These are phyloP conservation scores for Enteromius anoplus DNA, from an alignment of 2,797 vertebrate genomes.

Conservation along the genomic window DNA sequence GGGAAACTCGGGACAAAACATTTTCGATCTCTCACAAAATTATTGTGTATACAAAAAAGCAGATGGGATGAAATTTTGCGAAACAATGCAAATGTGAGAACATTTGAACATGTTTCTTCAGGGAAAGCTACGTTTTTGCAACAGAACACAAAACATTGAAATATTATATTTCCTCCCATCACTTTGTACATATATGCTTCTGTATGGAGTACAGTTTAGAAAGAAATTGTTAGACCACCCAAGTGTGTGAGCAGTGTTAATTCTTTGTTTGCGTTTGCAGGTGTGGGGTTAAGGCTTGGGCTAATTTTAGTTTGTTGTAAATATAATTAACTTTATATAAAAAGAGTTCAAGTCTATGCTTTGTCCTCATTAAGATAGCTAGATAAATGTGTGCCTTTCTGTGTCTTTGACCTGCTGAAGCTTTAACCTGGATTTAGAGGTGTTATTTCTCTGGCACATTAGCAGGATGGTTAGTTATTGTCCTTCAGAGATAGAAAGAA, in stretches of 20 bases:
- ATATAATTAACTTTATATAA: background rate
- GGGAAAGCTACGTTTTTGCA: background rate
- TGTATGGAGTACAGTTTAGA: background rate
- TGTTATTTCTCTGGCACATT: slow-evolving; percentile 46
- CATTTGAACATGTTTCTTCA: background rate
- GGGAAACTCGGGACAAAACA: background rate
- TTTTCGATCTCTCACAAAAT: background rate
- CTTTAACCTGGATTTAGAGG: slow-evolving; percentile 20
- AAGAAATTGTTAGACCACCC: background rate
- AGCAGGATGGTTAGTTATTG: slow-evolving; percentile 33
- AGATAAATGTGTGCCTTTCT: background rate
- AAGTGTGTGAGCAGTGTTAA: background rate
- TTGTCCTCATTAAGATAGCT: background rate
- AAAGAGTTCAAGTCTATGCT: background rate
- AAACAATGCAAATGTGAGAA: background rate
- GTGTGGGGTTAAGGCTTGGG: background rate
- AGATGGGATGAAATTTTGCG: background rate
- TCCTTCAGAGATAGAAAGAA: background rate
- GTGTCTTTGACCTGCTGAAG: slow-evolving; percentile 44
- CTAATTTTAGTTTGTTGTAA: background rate
- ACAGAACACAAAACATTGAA: background rate
- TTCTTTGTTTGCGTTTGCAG: background rate
- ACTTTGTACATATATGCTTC: background rate
- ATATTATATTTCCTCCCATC: background rate
- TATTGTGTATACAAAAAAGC: background rate